Evolutionary conservation across 2,113 vertebrate species (phyloP), one percentile per base, ranked within the genome.

Genomic region (Callipepla squamata): DNA sequence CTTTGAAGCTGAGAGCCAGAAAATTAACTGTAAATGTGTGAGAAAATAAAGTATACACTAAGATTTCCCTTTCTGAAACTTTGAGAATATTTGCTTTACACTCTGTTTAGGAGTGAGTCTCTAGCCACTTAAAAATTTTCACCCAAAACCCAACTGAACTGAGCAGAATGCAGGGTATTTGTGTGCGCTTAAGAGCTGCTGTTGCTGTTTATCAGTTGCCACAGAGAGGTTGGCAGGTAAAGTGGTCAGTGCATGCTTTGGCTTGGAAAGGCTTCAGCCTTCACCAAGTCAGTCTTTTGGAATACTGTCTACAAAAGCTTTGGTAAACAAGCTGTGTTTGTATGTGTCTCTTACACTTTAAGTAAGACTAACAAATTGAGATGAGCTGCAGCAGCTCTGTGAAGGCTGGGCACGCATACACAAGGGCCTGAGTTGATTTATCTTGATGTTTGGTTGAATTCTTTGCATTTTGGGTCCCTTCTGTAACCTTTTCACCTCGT

Each of bases 401-500:
- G 90, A 88, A 87, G 90, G 81, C 89, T 69, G 95, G 87, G 85
- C 82, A 76, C 38, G 34, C 53, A 72, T 78, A 94, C 91, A 89
- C 81, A 47, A 36, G 82, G 93, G 80, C 79, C 94, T 55, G 72
- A 96, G 93, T 90, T 98, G 98, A 98, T 98, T 98, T 98, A 98
- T 98, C 95, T 95, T 97, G 96, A 97, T 97, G 97, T 97, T 98
- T 95, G 94, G 96, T 94, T 96, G 97, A 97, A 98, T 98, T 98
- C 98, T 96, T 96, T 0, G 92, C 98, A 97, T 98, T 97, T 97
- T 96, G 97, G 97, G 95, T 98, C 96, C 93, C 93, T 95, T 94
- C 91, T 68, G 96, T 98, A 97, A 98, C 98, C 98, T 98, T 98
- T 98, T 98, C 97, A 98, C 97, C 98, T 97, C 74, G 7, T 95